Conservation (phyloP, 2,888 invertebrate genomes). For the Pemphredon lugubris region DNA sequence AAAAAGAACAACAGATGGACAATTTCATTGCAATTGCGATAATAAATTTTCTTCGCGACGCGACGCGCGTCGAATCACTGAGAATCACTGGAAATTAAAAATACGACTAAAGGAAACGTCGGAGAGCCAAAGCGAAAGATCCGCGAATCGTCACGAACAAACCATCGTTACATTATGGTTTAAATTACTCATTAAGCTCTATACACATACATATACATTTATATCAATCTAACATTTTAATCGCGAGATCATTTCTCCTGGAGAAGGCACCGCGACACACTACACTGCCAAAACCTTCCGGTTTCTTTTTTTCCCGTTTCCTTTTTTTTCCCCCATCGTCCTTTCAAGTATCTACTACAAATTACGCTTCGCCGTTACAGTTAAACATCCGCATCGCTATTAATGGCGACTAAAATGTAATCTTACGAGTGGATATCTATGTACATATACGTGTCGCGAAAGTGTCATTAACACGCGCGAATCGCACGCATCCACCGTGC, state of each 20-base stretch:
- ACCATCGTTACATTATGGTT: too few species aligned
- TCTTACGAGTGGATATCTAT: conserved; percentile 59
- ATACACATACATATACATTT: too few species aligned
- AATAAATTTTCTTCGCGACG: neutral
- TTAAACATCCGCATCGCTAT: conserved; percentile 66
- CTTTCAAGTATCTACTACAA: conserved; percentile 75
- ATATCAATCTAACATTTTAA: too few species aligned
- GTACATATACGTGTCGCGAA: conserved; percentile 53
- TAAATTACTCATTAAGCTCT: too few species aligned
- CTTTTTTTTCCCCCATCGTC: conserved; percentile 47
- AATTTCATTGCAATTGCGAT: neutral
- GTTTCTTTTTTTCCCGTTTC: conserved; percentile 49
- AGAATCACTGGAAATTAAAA: neutral
- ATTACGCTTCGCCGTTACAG: conserved; percentile 70
- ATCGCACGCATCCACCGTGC: too few species aligned
- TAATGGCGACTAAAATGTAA: conserved; percentile 69
- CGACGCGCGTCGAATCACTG: neutral
- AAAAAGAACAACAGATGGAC: too few species aligned
- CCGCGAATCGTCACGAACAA: too few species aligned
- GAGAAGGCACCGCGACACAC: conserved; percentile 67
- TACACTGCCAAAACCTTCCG: conserved; percentile 64
- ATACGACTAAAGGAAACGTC: neutral
- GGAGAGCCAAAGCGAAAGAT: too few species aligned
- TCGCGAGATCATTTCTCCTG: conserved; percentile 12
- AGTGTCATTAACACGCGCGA: conserved; percentile 28